phyloP scores from a whole-genome alignment of 2,888 invertebrate genomes.

The Zhengitettix transpicula region DNA sequence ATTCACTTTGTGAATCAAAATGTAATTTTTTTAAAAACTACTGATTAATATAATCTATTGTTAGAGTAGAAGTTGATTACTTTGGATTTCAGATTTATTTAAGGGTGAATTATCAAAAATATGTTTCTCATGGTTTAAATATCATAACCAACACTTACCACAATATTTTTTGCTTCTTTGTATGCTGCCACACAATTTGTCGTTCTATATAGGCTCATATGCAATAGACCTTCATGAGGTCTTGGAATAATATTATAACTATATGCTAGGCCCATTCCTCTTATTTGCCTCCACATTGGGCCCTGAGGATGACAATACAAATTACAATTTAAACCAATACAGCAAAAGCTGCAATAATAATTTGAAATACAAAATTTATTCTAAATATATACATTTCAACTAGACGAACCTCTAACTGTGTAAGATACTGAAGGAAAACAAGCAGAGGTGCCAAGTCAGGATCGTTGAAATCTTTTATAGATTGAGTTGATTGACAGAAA shows the following conservation, averaged over 20 bases:
- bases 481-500: constrained; percentile 47
- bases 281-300: constrained; percentile 74
- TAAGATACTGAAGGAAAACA: constrained; percentile 71
- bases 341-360: no score
- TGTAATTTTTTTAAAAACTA: not conserved
- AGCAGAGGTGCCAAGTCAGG: constrained; percentile 54
- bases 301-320: constrained; percentile 36
- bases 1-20: no score
- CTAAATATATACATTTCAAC: no score
- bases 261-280: constrained; percentile 76
- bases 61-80: not conserved
- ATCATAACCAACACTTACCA: not conserved
- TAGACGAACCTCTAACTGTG: constrained; percentile 53
- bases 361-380: no score
- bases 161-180: constrained; percentile 52
- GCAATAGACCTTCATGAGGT: constrained; percentile 50
- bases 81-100: no score
- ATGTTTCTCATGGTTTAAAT: no score
- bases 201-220: constrained; percentile 56
- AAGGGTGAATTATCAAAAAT: no score
- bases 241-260: constrained; percentile 38
- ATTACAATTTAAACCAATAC: not conserved
- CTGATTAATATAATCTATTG: not conserved
- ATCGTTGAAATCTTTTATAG: constrained; percentile 43
- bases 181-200: constrained; percentile 67